Base-by-base conservation (phyloP, 1,140 invertebrate genomes). In the Drosophila melanica region DNA sequence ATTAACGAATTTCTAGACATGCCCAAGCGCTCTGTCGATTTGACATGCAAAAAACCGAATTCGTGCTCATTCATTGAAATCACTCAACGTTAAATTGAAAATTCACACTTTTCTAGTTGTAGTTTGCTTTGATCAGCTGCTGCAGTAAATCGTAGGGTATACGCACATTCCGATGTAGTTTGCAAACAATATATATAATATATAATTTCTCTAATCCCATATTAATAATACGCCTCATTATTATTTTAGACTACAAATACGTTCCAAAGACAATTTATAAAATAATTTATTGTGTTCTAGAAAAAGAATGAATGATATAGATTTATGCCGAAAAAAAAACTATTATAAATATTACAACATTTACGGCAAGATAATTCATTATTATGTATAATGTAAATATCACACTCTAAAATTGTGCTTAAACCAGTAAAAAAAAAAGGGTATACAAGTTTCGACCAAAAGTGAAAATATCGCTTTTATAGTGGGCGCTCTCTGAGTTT, bases 81-180 rank as follows among this genome's bases (percentile, higher is more conserved):
- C 82, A 82, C 50, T 81, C 71, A 87, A 87, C 60, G 68, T 79
- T 18, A 81, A 79, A 87, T 87, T 65, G 50, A 79, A 75, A 70
- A 70, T 80, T 77, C 63, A 72, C 65, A 85, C 73, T 67, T 62
- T 48, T 39, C 23, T 39, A n/a, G 39, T n/a, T n/a, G 27, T 10
- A 44, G 12, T 33, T 3, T 27, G 16, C 20, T 12, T 7, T 8
- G 6, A 10, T 27, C 1, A 39, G 18, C 33, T 8, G 33, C 12
- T 1, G 20, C 10, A 18, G 23, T 14, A 20, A 9, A 5, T n/a
- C 18, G 18, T 30, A 27, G 10, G 30, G 68, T 48, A 45, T 30
- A 7, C 14, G 0, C 6, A 50, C 8, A 59, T 9, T 14, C 9
- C 23, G 4, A n/a, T 18, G 48, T 11, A 33, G 12, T 10, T 39